phyloP scores from a whole-genome alignment of 2,113 vertebrate genomes.

The Microtus richardsoni region DNA sequence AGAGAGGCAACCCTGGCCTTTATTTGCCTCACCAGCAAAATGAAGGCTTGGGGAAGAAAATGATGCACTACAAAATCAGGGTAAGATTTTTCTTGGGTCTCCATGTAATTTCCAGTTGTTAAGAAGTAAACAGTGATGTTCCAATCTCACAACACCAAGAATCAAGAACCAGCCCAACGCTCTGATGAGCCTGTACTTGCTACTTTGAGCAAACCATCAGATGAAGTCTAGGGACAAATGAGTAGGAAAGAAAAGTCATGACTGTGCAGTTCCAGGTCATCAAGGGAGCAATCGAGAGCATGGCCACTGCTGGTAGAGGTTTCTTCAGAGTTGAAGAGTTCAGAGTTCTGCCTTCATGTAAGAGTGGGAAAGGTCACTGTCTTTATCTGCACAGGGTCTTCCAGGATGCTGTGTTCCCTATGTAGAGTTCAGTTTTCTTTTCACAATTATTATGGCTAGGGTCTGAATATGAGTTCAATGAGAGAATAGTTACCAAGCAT shows the following conservation, averaged over 20 bases:
- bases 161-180: neutral
- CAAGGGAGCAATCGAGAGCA: accelerated
- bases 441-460: neutral
- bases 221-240: neutral
- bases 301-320: neutral
- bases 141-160: neutral
- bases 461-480: neutral
- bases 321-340: neutral
- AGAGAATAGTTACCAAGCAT: too few relatives aligned
- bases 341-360: neutral
- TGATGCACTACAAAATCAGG: neutral
- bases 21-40: neutral
- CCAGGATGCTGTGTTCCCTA: neutral
- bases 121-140: neutral
- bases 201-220: neutral
- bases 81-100: neutral
- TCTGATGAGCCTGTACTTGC: neutral
- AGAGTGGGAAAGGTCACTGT: neutral
- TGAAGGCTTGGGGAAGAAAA: neutral
- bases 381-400: neutral
- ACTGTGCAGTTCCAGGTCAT: too few relatives aligned
- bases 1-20: neutral
- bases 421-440: neutral
- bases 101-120: neutral
- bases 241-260: neutral